Conservation (phyloP, 1,140 invertebrate species). For the Pemphigus obesinymphae region DNA sequence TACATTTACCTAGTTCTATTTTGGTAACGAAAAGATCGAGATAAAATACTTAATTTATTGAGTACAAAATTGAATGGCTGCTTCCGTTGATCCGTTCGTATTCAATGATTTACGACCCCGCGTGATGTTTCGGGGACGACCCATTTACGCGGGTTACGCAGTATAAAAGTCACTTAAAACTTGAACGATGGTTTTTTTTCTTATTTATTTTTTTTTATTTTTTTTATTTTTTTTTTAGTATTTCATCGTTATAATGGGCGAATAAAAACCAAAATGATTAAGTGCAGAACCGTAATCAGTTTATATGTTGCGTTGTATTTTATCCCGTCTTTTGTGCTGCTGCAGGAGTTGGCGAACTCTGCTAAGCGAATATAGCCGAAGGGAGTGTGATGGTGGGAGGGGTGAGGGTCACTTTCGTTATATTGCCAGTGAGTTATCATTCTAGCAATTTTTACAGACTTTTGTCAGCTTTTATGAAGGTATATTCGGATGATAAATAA, state of each 20-base stretch:
- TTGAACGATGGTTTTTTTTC: background rate
- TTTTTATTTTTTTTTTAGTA: slow-evolving; percentile 11
- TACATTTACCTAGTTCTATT: background rate
- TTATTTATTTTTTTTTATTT: no score
- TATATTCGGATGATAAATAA: slow-evolving; percentile 41
- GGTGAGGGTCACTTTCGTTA: slow-evolving; percentile 16
- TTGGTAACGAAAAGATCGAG: background rate
- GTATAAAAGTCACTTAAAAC: slow-evolving; percentile 36
- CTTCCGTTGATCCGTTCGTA: no score
- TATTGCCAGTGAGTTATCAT: slow-evolving; percentile 40
- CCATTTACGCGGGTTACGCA: background rate
- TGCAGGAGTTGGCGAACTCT: slow-evolving; percentile 23
- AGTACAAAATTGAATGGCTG: background rate
- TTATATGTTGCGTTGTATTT: slow-evolving; percentile 16
- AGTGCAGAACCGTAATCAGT: slow-evolving; percentile 37
- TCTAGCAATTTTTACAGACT: slow-evolving; percentile 38
- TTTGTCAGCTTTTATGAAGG: slow-evolving; percentile 41
- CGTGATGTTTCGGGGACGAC: background rate
- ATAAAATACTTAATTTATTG: slow-evolving; percentile 11
- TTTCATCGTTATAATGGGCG: background rate
- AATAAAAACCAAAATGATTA: slow-evolving; percentile 41
- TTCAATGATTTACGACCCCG: slow-evolving; percentile 10
- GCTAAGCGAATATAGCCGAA: background rate
- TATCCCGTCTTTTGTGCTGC: no score
- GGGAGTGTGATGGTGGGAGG: background rate